Percentiles rank a stretch among this genome's conserved stretches.
Evolutionary conservation across 30 jellyfish, hydroid and myxozoan species (phyloP).

Genomic region (Morbakka virulenta): DNA sequence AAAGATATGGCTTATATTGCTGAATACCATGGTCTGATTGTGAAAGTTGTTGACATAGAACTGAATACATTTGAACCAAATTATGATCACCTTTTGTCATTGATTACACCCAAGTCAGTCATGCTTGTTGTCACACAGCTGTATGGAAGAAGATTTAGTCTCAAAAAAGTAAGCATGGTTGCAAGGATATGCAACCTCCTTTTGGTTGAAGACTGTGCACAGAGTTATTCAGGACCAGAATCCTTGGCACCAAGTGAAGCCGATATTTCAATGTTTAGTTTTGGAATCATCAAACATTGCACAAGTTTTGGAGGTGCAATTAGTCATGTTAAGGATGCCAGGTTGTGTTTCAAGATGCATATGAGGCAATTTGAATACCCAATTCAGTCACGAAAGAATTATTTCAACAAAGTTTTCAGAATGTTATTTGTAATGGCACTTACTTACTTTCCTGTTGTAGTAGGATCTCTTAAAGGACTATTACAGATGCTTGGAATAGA

Average conservation of each 20-base stretch:
- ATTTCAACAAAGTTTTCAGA: conserved; percentile 17
- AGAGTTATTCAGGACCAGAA: conserved; percentile 43
- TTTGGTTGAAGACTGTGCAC: conserved; percentile 69
- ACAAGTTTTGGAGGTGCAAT: conserved; percentile 70
- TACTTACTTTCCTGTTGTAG: conserved; percentile 24
- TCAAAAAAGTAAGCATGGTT: neutral
- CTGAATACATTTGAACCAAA: conserved; percentile 26
- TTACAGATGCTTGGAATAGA: conserved; percentile 15
- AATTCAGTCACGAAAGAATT: conserved; percentile 13
- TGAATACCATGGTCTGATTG: conserved; percentile 34
- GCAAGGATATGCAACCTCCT: conserved; percentile 40
- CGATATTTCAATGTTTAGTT: conserved; percentile 54
- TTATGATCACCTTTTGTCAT: conserved; percentile 13
- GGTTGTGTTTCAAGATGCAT: conserved; percentile 21
- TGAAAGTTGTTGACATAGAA: conserved; percentile 49
- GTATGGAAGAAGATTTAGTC: conserved; percentile 43
- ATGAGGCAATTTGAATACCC: conserved; percentile 2
- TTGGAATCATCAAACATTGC: conserved; percentile 46
- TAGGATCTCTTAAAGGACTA: conserved; percentile 3
- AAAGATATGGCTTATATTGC: conserved; percentile 54
- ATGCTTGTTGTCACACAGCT: conserved; percentile 52
- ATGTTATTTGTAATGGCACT: neutral
- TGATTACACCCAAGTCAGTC: conserved; percentile 36
- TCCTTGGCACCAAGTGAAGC: conserved; percentile 1
- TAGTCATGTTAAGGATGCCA: conserved; percentile 4